These are phyloP conservation scores for Apogon talboti DNA, from an alignment of 2,797 vertebrate species.

Conservation along the genomic window DNA sequence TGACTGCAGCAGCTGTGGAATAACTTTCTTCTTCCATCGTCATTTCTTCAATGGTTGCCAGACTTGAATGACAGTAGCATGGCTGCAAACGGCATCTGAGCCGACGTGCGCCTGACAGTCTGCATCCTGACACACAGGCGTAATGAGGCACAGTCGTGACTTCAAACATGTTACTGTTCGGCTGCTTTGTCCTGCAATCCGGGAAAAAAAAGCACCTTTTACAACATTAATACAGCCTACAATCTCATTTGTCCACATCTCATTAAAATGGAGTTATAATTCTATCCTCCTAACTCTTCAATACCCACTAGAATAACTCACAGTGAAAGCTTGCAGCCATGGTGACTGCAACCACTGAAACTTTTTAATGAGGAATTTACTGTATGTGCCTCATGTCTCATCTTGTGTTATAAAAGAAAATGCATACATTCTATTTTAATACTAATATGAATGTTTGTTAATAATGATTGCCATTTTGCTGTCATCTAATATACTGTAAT, in stretches of 20 bases:
- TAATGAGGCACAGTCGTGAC: slow-evolving; percentile 7
- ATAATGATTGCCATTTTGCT: slow-evolving; percentile 48
- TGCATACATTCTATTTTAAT: slow-evolving; percentile 57
- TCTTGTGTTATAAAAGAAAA: slow-evolving; percentile 19
- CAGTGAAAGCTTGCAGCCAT: slow-evolving; percentile 31
- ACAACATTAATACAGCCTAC: slow-evolving; percentile 30
- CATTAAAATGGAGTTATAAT: slow-evolving; percentile 54
- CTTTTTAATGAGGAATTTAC: slow-evolving; percentile 46
- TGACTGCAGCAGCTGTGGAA: slow-evolving; percentile 1
- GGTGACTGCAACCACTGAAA: slow-evolving; percentile 40
- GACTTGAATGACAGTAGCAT: slow-evolving; percentile 38
- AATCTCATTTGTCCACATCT: slow-evolving; percentile 48
- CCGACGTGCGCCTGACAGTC: slow-evolving; percentile 34
- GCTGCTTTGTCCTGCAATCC: slow-evolving; percentile 32
- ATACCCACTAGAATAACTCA: slow-evolving; percentile 32
- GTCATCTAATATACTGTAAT: slow-evolving; percentile 44
- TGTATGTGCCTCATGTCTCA: too few relatives aligned
- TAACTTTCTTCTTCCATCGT: slow-evolving; percentile 16
- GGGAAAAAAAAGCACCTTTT: slow-evolving; percentile 20
- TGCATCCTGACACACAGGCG: slow-evolving; percentile 22
- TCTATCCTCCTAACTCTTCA: slow-evolving; percentile 24
- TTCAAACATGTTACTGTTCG: slow-evolving; percentile 24
- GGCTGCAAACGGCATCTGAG: slow-evolving; percentile 19
- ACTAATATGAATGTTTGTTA: slow-evolving; percentile 57
- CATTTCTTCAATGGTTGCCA: slow-evolving; percentile 31